Evolutionary conservation across 2,888 invertebrate genomes (phyloP), one percentile per base, ranked within the genome.

Genomic region (Phorcus lineatus): DNA sequence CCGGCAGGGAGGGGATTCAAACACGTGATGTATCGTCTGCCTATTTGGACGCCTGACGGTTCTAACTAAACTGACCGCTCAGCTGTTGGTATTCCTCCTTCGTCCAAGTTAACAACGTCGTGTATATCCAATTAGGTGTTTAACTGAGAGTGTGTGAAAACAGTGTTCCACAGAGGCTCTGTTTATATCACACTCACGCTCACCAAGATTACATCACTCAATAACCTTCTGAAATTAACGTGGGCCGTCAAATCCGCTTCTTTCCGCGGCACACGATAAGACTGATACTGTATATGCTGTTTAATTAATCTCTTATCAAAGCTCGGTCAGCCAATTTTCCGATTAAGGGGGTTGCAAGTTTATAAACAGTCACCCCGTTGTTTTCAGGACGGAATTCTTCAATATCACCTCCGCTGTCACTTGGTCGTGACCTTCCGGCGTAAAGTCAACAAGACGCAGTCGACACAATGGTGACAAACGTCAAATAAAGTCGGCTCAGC

Each of bases 271-370:
- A 17, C 24, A 28, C 62, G 24, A 19, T 22, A 28, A 28, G 2
- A 28, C 62, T 62, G 28, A 62, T 28, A 62, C 24, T 24, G 28
- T 62, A 62, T 62, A 28, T 62, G 47, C 47, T 47, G 62, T 70
- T 31, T 70, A 36, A 70, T 70, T 70, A 67, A 70, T 70, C 70
- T 16, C 70, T 70, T 70, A 40, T 70, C 70, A 36, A 19, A 19
- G 28, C 31, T 36, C 40, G 31, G 70, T 31, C 70, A 70, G 36
- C 19, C 36, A 16, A 70, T 4, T 70, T 70, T 70, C 70, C 19
- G 70, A 11, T 36, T n/a, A n/a, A 16, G 19, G 36, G 36, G 70
- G 28, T 57, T 57, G 19, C 19, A 19, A 22, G 57, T 57, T 70
- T 70, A 36, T 70, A 70, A 70, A 70, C 70, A 70, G 40, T 70